Evolutionary conservation across 2,113 vertebrate genomes (phyloP).

Genomic region (Alethe castanea): DNA sequence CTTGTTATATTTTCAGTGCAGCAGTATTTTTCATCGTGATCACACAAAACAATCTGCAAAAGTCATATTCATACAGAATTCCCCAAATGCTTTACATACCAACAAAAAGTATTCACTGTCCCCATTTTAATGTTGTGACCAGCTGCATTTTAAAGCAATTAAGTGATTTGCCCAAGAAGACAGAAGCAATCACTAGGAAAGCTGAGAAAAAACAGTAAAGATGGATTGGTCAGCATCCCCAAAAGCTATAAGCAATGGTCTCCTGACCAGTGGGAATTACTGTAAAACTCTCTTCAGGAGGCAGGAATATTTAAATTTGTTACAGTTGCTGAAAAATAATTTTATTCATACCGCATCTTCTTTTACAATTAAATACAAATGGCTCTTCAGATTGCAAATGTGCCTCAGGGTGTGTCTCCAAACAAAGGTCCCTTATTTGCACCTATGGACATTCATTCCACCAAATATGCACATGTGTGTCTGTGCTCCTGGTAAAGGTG

Average conservation of each 20-base stretch:
- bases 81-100: not conserved
- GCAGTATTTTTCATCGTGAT: not conserved
- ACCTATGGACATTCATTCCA: not conserved
- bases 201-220: not conserved
- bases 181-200: not conserved
- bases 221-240: not conserved
- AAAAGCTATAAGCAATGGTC: not conserved
- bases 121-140: not conserved
- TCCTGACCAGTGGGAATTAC: not conserved
- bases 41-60: not conserved
- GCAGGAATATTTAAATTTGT: not conserved
- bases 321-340: not conserved
- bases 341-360: not conserved
- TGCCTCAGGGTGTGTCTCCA: not conserved
- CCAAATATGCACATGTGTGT: accelerated
- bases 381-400: not conserved
- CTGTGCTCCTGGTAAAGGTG: not conserved
- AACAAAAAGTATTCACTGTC: not conserved
- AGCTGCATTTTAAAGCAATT: not conserved
- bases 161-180: not conserved
- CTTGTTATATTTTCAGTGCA: not conserved
- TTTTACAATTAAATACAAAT: constrained; percentile 15
- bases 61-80: not conserved
- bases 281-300: not conserved
- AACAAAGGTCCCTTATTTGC: not conserved